phyloP scores from a whole-genome alignment of 1,140 invertebrate genomes.

The Cotesia chilonis region DNA sequence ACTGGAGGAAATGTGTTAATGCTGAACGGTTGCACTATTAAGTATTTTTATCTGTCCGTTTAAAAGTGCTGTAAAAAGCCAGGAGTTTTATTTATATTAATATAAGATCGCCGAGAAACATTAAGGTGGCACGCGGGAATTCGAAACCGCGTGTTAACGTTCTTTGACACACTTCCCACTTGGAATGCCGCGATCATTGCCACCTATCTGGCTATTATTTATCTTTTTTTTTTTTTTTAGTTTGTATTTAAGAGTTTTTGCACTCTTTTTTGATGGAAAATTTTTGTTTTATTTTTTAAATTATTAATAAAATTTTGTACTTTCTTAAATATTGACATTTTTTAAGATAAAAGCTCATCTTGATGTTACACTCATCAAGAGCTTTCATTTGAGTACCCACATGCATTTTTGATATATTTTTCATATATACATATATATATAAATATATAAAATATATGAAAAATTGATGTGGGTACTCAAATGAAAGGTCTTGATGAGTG shows the following conservation, averaged over 20 bases:
- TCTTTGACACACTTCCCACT: conserved; percentile 39
- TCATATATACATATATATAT: too few species aligned
- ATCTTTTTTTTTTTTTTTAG: neutral
- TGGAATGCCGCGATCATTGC: conserved; percentile 37
- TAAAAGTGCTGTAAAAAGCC: neutral
- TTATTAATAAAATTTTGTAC: too few species aligned
- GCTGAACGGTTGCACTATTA: neutral
- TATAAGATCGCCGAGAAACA: neutral
- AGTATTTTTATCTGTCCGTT: too few species aligned
- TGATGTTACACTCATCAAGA: too few species aligned
- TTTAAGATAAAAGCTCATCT: too few species aligned
- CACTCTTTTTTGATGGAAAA: neutral
- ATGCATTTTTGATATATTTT: too few species aligned
- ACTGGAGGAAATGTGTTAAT: too few species aligned
- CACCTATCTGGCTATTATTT: conserved; percentile 18
- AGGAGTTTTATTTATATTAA: neutral
- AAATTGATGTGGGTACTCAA: too few species aligned
- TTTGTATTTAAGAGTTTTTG: neutral
- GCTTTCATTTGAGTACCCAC: too few species aligned
- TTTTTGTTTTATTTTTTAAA: neutral
- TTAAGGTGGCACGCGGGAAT: neutral
- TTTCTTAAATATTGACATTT: too few species aligned
- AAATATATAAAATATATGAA: too few species aligned
- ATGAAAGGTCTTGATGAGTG: too few species aligned
- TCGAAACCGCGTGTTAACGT: conserved; percentile 34